These are phyloP conservation scores for Anastrepha obliqua DNA, from an alignment of 1,140 invertebrate species.

Conservation along the genomic window DNA sequence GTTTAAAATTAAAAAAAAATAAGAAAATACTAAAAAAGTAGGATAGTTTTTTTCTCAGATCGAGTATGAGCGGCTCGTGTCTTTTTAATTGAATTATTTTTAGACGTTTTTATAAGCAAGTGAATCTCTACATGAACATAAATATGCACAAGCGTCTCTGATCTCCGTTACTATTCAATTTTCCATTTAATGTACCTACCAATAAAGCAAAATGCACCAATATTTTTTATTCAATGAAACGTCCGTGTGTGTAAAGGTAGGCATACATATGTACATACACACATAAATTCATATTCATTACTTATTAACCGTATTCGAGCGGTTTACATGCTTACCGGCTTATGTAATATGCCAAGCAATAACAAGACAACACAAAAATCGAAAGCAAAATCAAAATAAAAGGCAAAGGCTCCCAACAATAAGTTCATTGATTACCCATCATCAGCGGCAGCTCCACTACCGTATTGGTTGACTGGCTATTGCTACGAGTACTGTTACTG, in stretches of 20 bases:
- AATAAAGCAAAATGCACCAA: background rate
- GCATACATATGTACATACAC: background rate
- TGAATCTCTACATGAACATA: no score
- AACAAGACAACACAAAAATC: background rate
- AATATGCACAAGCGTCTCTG: no score
- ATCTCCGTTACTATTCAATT: no score
- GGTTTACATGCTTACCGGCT: slow-evolving; percentile 1
- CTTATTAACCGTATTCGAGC: slow-evolving; percentile 8
- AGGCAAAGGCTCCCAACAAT: background rate
- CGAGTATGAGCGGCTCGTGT: no score
- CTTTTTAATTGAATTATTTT: no score
- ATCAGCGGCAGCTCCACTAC: background rate
- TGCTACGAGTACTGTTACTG: background rate
- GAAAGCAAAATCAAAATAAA: background rate
- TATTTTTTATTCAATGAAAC: slow-evolving; percentile 24
- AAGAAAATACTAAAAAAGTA: background rate
- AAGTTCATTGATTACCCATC: slow-evolving; percentile 38
- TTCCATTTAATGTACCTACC: no score
- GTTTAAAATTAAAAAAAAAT: background rate
- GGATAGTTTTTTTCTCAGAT: background rate
- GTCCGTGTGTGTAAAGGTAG: background rate
- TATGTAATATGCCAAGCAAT: slow-evolving; percentile 21
- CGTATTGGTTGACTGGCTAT: background rate
- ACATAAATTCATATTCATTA: background rate
- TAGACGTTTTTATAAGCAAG: no score